Conservation (phyloP, 2,113 vertebrate species). For the human (Homo sapiens) region DNA sequence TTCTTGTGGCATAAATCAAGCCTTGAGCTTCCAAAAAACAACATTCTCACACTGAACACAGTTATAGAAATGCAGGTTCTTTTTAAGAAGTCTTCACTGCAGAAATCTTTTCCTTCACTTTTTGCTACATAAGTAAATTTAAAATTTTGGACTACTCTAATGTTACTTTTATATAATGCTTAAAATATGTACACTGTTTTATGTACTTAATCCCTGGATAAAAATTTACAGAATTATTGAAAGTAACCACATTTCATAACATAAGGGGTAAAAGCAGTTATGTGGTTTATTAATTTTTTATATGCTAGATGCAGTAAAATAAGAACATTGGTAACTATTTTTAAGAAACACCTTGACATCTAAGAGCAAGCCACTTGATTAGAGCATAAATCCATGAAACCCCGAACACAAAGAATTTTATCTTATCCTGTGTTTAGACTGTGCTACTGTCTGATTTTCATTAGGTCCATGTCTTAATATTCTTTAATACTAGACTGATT, state of each 20-base stretch:
- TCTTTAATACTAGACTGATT: neutral
- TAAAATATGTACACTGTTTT: neutral
- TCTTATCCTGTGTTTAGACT: neutral
- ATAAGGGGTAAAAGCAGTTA: neutral
- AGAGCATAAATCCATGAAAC: neutral
- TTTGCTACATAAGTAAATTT: neutral
- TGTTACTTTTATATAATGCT: neutral
- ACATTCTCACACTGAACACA: neutral
- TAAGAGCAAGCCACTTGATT: neutral
- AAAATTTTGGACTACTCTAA: neutral
- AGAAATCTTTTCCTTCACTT: conserved; percentile 15
- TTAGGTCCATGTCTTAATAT: neutral
- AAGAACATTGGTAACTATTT: conserved; percentile 12
- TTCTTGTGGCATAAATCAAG: neutral
- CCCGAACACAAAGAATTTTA: neutral
- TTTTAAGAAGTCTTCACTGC: neutral
- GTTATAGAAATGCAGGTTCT: neutral
- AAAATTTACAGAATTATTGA: conserved; percentile 6
- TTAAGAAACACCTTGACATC: neutral
- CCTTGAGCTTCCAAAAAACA: neutral
- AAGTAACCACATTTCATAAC: neutral
- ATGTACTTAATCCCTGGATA: neutral
- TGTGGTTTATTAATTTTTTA: neutral
- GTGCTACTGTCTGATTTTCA: neutral
- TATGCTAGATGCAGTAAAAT: neutral